phyloP scores from a whole-genome alignment of 2,888 invertebrate species.

The Dynastes grantii region DNA sequence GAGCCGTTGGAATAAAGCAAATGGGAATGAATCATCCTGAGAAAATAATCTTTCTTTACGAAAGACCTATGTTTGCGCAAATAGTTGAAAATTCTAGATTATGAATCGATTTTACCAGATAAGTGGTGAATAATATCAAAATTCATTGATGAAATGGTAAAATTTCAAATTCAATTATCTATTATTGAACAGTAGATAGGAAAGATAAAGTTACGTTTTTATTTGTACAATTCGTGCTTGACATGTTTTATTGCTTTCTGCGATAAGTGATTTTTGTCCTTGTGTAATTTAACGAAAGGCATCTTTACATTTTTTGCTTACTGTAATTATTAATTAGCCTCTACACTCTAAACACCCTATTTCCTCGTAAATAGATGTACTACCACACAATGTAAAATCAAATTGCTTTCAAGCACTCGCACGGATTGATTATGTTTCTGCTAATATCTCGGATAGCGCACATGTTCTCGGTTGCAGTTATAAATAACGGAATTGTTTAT shows the following conservation, averaged over 20 bases:
- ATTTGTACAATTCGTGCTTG: not conserved
- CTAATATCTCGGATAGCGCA: not conserved
- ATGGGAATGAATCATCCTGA: too few species aligned
- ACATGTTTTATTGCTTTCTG: not conserved
- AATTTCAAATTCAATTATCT: conserved; percentile 7
- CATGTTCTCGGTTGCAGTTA: conserved; percentile 1
- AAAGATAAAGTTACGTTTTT: not conserved
- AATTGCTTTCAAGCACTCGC: not conserved
- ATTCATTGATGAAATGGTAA: conserved; percentile 21
- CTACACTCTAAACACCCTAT: too few species aligned
- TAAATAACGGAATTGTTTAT: conserved; percentile 2
- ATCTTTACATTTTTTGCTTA: not conserved
- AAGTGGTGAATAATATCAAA: not conserved
- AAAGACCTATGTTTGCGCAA: too few species aligned
- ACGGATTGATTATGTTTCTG: not conserved
- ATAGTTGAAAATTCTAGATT: not conserved
- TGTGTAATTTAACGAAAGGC: not conserved
- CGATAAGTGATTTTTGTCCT: conserved; percentile 4
- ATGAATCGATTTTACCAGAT: not conserved
- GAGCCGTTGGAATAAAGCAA: too few species aligned
- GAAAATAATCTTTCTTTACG: too few species aligned
- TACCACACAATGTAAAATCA: not conserved
- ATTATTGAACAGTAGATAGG: not conserved
- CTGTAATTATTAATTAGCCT: not conserved
- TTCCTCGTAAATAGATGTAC: too few species aligned